Evolutionary conservation across 2,113 vertebrate species (phyloP), one percentile per base, ranked within the genome.

Genomic region (Euleptes europaea): DNA sequence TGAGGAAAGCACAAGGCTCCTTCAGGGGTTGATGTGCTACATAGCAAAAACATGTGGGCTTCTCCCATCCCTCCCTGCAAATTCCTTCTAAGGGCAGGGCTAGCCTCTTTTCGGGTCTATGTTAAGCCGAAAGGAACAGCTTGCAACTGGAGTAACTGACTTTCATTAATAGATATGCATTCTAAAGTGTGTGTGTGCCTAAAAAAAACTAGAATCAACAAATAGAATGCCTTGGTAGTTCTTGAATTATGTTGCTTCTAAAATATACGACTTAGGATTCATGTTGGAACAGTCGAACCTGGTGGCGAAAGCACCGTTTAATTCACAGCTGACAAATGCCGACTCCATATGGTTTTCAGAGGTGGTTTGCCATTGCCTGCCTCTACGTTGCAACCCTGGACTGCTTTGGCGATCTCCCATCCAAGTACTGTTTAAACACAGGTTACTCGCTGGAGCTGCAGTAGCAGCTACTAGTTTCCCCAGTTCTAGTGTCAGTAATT

Each of bases 111-210:
- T 89, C 74, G 65, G 82, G 28, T 33, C 47, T 57, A 3, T 66
- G 74, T 84, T 15, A 73, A 85, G 19, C 19, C 70, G 40, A n/a
- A 3, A 40, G 14, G 33, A 3, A 21, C 23, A n/a, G 1, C 73
- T 85, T 86, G 67, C 67, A 51, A 70, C 69, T 79, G 44, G 42
- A 6, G 38, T 54, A 80, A 74, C 12, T 51, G 1, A 19, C 3
- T 86, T 69, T 86, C 65, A 42, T 69, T 87, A 54, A 33, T 60
- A 63, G 83, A 77, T 89, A 66, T 87, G 63, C 8, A 4, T 83
- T 88, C 49, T 91, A 65, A 33, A 72, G 31, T 84, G 51, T 63
- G 23, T 23, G 23, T 54, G n/a, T 57, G 35, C 28, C 26, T 42
- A 11, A 71, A 84, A 86, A 57, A 73, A 51, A 19, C 2, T 31